A percentile compares a stretch with the other conserved stretches of the same genome.
phyloP scores from a whole-genome alignment of 2,888 invertebrate genomes.

The Neocrepidodera transversa region DNA sequence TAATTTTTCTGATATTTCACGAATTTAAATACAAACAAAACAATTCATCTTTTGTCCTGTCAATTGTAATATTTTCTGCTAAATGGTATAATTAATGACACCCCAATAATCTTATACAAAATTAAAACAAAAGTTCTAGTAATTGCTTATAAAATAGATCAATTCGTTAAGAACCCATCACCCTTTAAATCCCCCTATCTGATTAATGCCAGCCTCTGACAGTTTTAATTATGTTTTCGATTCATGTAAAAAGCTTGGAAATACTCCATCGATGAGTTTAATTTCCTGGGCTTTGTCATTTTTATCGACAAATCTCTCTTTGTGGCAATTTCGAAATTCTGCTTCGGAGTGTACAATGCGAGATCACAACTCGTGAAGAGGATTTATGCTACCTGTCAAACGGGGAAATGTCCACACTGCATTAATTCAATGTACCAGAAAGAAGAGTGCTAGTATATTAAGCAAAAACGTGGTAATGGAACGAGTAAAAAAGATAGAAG shows the following conservation, averaged over 20 bases:
- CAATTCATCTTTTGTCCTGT: too few relatives aligned
- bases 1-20: too few relatives aligned
- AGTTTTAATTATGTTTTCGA: conserved; percentile 4
- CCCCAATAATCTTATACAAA: too few relatives aligned
- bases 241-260: conserved; percentile 1
- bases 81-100: too few relatives aligned
- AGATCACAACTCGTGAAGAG: conserved; percentile 1
- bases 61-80: too few relatives aligned
- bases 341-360: not conserved
- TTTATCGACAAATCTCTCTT: conserved; percentile 7
- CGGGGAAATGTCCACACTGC: too few relatives aligned
- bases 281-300: not conserved
- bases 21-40: too few relatives aligned
- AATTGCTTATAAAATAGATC: not conserved
- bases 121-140: too few relatives aligned
- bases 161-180: conserved; percentile 1
- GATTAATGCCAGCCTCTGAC: not conserved
- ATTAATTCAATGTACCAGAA: too few relatives aligned
- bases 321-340: conserved; percentile 1
- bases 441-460: too few relatives aligned
- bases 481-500: too few relatives aligned
- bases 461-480: too few relatives aligned
- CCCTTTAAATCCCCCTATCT: not conserved
- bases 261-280: conserved; percentile 5
- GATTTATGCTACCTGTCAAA: conserved; percentile 1